Base-by-base conservation (phyloP, 2,113 vertebrate genomes). In the Machaerirhynchus nigripectus region DNA sequence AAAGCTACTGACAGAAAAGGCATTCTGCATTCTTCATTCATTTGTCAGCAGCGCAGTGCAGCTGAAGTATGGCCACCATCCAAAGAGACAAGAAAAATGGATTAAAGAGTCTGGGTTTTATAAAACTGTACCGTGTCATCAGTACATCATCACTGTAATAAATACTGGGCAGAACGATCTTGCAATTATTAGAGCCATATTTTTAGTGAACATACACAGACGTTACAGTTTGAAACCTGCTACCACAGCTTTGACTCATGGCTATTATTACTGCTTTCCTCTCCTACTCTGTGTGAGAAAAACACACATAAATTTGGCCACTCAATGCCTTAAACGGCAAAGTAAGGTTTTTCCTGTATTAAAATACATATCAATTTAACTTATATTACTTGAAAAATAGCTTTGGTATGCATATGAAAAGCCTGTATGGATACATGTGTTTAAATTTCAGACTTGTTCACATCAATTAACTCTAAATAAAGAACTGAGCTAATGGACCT, bases 151-250 rank as follows among this genome's bases (percentile, higher is more conserved):
- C 52, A 59, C 60, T 50, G 42, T 61, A 94, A 87, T 84, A 93
- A 96, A 90, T 55, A 91, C 59, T 44, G 57, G 87, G 73, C 59
- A 67, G 64, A 74, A 64, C 9, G 7, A 69, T 68, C 40, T 88
- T 73, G 67, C 49, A 94, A 71, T 95, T 96, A 96, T 97, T 97
- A 94, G 17, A 95, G 56, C 63, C 78, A 94, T 96, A 95, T 84
- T 93, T 97, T 94, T 71, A 67, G 57, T 35, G 80, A 86, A 57
- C 47, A 27, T 65, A 40, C 39, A 91, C 10, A 76, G 63, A 93
- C 39, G 60, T 21, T 79, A 35, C 78, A 42, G n/a, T 79, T 42
- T 71, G 65, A 91, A 94, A 73, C 22, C 31, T 89, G 57, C 37
- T 85, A 50, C 24, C 18, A 39, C 26, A 65, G 21, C 53, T 95